Evolutionary conservation across 2,888 invertebrate species (phyloP).

Genomic region (Stegana nigrithorax): DNA sequence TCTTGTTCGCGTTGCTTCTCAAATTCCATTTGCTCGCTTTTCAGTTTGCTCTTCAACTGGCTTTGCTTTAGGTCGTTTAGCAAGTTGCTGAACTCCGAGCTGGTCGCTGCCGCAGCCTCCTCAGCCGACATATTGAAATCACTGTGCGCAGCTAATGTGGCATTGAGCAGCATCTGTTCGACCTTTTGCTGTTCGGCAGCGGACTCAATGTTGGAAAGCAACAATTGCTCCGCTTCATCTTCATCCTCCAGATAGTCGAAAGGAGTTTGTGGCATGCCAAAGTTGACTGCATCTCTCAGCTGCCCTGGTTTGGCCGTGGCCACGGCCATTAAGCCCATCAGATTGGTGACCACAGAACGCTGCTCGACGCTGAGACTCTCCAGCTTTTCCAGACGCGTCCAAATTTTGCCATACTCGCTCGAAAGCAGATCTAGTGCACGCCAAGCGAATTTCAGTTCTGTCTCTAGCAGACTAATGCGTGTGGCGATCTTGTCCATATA

Average conservation of each 20-base stretch:
- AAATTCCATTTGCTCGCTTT: not conserved
- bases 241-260: slow-evolving; percentile 22
- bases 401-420: slow-evolving; percentile 93
- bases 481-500: slow-evolving; percentile 92
- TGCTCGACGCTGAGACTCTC: slow-evolving; percentile 89
- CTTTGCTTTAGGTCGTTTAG: slow-evolving; percentile 47
- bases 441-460: slow-evolving; percentile 93
- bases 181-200: slow-evolving; percentile 33
- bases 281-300: not conserved
- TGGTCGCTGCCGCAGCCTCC: slow-evolving; percentile 22
- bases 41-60: not conserved
- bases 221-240: too few species aligned
- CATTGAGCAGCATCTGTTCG: not conserved
- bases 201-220: slow-evolving; percentile 40
- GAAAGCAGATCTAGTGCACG: slow-evolving; percentile 89
- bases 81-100: slow-evolving; percentile 48
- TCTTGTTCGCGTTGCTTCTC: not conserved
- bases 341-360: slow-evolving; percentile 88
- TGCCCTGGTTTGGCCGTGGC: too few species aligned
- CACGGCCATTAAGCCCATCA: slow-evolving; percentile 71
- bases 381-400: slow-evolving; percentile 89
- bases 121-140: not conserved
- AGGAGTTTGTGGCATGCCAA: not conserved
- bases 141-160: not conserved
- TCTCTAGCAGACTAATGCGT: slow-evolving; percentile 86